A percentile compares a stretch with the other conserved stretches of the same genome.
Conservation (phyloP, 2,113 vertebrate genomes). For the Anas platyrhynchos region DNA sequence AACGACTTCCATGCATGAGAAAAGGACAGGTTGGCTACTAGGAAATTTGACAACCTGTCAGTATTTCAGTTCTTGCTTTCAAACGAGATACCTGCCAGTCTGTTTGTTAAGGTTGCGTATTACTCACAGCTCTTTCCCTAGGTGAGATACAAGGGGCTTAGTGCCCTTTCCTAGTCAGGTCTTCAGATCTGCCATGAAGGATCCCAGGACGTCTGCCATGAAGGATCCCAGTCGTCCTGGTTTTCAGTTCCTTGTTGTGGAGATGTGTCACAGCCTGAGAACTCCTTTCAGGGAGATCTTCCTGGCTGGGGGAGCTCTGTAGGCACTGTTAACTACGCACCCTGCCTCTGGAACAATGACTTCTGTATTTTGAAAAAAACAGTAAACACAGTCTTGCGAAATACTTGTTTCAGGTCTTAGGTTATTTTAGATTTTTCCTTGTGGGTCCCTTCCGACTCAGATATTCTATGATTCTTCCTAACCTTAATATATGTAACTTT, state of each 20-base stretch:
- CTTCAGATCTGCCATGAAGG: background rate
- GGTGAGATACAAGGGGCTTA: background rate
- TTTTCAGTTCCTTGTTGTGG: background rate
- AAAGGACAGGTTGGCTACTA: background rate
- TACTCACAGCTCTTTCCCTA: background rate
- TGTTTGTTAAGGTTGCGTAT: background rate
- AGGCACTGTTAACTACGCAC: background rate
- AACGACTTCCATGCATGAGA: background rate
- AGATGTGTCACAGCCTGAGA: background rate
- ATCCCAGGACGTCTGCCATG: background rate
- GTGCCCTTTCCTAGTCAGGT: background rate
- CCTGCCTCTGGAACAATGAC: background rate
- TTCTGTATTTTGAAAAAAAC: background rate
- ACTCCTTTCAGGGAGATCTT: background rate
- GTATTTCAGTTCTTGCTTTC: slow-evolving; percentile 7
- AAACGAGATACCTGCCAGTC: background rate
- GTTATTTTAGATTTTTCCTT: background rate
- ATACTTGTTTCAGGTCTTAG: background rate
- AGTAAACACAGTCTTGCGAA: background rate
- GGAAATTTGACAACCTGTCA: background rate
- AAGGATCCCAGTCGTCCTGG: background rate
- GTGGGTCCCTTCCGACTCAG: too few relatives aligned
- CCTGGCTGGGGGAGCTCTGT: background rate
- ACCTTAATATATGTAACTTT: background rate
- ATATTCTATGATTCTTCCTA: background rate